Base-by-base conservation (phyloP, 1,140 invertebrate genomes). In the Bombus confusus region DNA sequence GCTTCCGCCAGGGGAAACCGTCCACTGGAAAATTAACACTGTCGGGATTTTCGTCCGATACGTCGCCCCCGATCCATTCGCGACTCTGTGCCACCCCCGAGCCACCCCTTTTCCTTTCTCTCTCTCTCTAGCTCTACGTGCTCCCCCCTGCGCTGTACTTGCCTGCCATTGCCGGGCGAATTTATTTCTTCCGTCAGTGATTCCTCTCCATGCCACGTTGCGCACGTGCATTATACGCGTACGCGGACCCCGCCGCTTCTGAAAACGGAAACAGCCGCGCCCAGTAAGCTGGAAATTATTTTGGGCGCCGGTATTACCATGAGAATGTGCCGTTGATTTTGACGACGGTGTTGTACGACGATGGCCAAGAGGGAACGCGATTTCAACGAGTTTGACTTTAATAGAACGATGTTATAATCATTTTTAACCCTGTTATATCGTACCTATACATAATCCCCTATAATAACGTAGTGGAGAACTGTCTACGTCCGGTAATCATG, bases 1-100 rank as follows among this genome's bases (percentile, higher is more conserved):
- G 79, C 87, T 91, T 90, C 87, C 89, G 89, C 85, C 85, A 75
- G 80, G 81, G 88, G 76, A 85, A 88, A 92, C 87, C 93, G 91
- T 86, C 88, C 90, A 93, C 88, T 92, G 89, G 92, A 94, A 94
- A 94, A 94, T 93, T 93, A 94, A 93, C 92, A 92, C 90, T 91
- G 90, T 90, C 90, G 91, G 91, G 90, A 92, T 93, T 94, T 93
- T 93, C 92, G 86, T 87, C 85, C 88, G 88, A 91, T 88, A 91
- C 73, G 88, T 91, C 87, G 85, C 68, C 66, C 80, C 59, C 72
- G 83, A 80, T 89, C 74, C 57, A 80, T 52, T 81, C 82, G 79
- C 68, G 75, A 71, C 62, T 68, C 41, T 25, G 3, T 31, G 0
- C 43, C 62, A 15, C n/a, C 37, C 59, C 37, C 18, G 12, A 15